These are phyloP conservation scores for Epiblema foenella DNA, from an alignment of 2,888 invertebrate genomes.

Conservation along the genomic window DNA sequence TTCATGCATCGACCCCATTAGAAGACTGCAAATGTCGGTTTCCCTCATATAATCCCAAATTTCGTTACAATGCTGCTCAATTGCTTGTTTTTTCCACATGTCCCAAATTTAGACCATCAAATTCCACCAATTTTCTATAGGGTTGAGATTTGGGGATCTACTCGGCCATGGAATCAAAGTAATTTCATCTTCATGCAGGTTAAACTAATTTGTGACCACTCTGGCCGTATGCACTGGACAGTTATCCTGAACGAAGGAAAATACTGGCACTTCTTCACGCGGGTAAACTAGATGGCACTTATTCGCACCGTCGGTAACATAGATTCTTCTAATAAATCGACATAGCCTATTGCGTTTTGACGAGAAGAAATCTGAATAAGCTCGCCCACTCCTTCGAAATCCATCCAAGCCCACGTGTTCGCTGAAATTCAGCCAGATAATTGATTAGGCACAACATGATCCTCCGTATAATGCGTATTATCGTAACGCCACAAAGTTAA, in stretches of 20 bases:
- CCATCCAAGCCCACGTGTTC: neutral
- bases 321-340: neutral
- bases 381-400: neutral
- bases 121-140: neutral
- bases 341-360: neutral
- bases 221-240: no score
- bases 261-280: neutral
- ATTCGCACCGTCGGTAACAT: neutral
- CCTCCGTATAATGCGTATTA: neutral
- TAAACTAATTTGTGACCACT: no score
- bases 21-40: no score
- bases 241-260: no score
- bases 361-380: neutral
- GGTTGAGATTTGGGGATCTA: neutral
- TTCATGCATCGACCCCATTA: no score
- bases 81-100: neutral
- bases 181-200: no score
- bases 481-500: constrained; percentile 4
- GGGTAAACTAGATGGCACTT: neutral
- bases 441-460: constrained; percentile 1
- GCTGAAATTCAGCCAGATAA: neutral
- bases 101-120: neutral
- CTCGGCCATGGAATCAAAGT: neutral
- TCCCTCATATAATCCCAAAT: neutral
- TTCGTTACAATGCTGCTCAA: neutral